Conservation (phyloP, 2,888 invertebrate genomes). For the Conops quadrifasciatus region DNA sequence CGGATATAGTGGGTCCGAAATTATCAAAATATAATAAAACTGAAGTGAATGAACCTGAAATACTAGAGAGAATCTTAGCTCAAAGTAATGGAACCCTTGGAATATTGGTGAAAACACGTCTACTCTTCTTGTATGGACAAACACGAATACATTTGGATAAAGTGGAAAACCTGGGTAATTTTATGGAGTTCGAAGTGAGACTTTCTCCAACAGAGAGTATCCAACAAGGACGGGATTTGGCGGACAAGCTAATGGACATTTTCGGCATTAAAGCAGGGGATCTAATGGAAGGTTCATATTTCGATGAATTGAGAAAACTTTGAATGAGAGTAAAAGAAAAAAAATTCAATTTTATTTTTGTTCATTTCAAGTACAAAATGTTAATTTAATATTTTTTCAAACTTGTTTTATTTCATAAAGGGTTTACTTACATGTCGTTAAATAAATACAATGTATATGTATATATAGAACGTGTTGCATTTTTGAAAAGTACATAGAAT, state of each 20-base stretch:
- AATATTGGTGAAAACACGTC: conserved; percentile 77
- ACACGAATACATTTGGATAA: conserved; percentile 87
- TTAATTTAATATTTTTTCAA: not conserved
- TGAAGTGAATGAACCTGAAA: conserved; percentile 66
- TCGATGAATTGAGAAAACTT: conserved; percentile 64
- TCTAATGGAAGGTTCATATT: conserved; percentile 69
- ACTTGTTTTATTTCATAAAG: not conserved
- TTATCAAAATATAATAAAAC: conserved; percentile 76
- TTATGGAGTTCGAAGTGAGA: conserved; percentile 74
- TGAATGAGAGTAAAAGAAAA: conserved; percentile 25
- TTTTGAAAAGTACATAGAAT: too few species aligned
- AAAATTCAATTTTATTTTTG: too few species aligned
- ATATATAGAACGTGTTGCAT: too few species aligned
- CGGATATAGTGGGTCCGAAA: conserved; percentile 83
- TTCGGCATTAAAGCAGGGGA: conserved; percentile 67
- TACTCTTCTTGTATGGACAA: conserved; percentile 74
- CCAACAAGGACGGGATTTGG: conserved; percentile 69
- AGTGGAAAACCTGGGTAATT: conserved; percentile 74
- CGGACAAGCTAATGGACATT: conserved; percentile 67
- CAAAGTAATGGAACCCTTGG: conserved; percentile 75
- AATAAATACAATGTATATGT: not conserved
- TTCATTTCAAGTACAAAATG: not conserved
- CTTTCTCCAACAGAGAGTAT: conserved; percentile 67
- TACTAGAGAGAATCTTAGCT: conserved; percentile 68
- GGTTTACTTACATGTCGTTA: not conserved